Percentiles rank a stretch among this genome's conserved stretches.
These are phyloP conservation scores for Labeo catla DNA, from an alignment of 2,113 vertebrate species.

Conservation along the genomic window DNA sequence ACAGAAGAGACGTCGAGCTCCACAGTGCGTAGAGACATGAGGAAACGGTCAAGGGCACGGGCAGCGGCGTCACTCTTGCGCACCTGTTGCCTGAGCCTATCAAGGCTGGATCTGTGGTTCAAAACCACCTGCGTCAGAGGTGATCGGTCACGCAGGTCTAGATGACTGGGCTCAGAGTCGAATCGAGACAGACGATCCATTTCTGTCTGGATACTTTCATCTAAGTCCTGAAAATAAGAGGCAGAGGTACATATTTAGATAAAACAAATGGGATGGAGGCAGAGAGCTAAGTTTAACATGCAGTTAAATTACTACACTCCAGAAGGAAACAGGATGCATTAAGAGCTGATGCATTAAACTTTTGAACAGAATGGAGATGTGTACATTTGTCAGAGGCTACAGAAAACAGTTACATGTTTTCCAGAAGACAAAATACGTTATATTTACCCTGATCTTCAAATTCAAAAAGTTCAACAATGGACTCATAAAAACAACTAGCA, in stretches of 20 bases:
- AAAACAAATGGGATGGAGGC: background rate
- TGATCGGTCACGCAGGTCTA: conserved; percentile 79
- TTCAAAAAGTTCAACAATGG: too few relatives aligned
- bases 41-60: conserved; percentile 82
- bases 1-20: conserved; percentile 70
- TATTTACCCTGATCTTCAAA: too few relatives aligned
- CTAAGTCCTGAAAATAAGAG: conserved; percentile 69
- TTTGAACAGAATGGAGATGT: too few relatives aligned
- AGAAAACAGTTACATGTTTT: too few relatives aligned
- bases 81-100: conserved; percentile 78
- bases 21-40: conserved; percentile 79
- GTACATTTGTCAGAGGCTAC: too few relatives aligned
- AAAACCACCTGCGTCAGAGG: conserved; percentile 74
- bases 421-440: too few relatives aligned
- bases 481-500: too few relatives aligned
- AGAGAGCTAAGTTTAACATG: background rate
- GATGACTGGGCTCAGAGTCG: conserved; percentile 72
- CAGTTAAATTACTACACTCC: too few relatives aligned
- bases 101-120: conserved; percentile 79
- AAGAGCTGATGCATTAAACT: too few relatives aligned
- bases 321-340: too few relatives aligned
- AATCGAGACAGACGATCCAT: conserved; percentile 79
- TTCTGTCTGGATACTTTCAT: conserved; percentile 77
- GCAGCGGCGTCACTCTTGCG: conserved; percentile 76
- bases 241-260: background rate